These are phyloP conservation scores for Alviniconcha marisindica DNA, from an alignment of 1,140 invertebrate genomes.

Conservation along the genomic window DNA sequence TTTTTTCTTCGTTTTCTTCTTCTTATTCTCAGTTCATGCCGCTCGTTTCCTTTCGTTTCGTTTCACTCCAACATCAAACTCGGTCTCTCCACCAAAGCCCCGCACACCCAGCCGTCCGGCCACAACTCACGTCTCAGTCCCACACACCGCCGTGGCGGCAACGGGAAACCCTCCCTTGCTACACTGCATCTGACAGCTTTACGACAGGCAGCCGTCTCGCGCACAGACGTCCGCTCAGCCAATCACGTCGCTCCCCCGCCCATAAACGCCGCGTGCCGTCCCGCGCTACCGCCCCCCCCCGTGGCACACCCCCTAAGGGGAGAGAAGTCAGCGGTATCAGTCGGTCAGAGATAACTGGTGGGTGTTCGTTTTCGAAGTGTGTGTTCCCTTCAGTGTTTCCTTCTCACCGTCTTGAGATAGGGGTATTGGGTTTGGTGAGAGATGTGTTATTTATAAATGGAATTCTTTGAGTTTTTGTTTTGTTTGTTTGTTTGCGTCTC, in stretches of 20 bases:
- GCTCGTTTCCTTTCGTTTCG: too few species aligned
- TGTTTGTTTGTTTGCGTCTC: background rate
- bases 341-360: background rate
- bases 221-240: slow-evolving; percentile 1
- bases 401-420: too few species aligned
- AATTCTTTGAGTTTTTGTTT: background rate
- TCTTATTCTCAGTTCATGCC: too few species aligned
- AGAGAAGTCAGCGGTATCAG: background rate
- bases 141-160: too few species aligned
- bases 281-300: background rate
- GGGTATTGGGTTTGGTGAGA: too few species aligned
- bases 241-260: background rate
- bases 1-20: too few species aligned
- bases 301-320: background rate
- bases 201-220: slow-evolving; percentile 6
- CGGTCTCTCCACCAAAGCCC: background rate
- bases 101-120: background rate
- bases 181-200: slow-evolving; percentile 12
- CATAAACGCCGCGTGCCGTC: slow-evolving; percentile 31
- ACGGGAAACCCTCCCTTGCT: too few species aligned
- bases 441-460: too few species aligned
- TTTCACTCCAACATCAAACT: too few species aligned
- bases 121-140: background rate
- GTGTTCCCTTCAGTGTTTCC: too few species aligned
- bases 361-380: too few species aligned